phyloP scores from a whole-genome alignment of 1,140 invertebrate species.

The Lysiphlebus fabarum region DNA sequence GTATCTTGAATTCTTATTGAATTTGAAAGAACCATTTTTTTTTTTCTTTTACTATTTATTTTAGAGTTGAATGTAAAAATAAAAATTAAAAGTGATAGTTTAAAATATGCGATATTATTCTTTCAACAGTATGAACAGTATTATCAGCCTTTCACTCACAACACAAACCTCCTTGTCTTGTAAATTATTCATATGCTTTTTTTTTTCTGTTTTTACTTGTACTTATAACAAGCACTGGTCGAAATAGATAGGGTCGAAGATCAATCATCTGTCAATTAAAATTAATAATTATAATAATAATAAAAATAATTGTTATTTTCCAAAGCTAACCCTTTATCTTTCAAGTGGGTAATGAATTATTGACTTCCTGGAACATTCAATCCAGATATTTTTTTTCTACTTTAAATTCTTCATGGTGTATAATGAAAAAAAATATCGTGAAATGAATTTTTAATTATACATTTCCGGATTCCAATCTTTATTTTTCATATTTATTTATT shows the following conservation, averaged over 20 bases:
- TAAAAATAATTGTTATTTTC: neutral
- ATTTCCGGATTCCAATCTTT: slow-evolving; percentile 11
- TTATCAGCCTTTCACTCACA: slow-evolving; percentile 5
- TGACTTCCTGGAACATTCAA: slow-evolving; percentile 7
- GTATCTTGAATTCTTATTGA: no score
- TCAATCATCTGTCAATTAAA: slow-evolving; percentile 23
- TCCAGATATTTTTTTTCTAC: neutral
- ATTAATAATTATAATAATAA: no score
- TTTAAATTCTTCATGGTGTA: no score
- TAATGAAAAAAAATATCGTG: no score
- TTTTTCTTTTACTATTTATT: no score
- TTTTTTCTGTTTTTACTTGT: no score
- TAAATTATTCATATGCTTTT: neutral
- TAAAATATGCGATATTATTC: no score
- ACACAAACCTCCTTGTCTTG: neutral
- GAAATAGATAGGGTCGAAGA: slow-evolving; percentile 21
- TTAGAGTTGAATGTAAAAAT: no score
- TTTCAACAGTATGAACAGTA: neutral
- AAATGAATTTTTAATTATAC: slow-evolving; percentile 6
- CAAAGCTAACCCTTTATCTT: no score
- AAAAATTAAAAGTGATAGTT: no score
- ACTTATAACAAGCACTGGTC: neutral
- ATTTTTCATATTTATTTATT: neutral
- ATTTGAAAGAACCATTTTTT: no score
- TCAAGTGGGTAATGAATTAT: no score